Base-by-base conservation (phyloP, 2,113 vertebrate species). In the Apus apus region DNA sequence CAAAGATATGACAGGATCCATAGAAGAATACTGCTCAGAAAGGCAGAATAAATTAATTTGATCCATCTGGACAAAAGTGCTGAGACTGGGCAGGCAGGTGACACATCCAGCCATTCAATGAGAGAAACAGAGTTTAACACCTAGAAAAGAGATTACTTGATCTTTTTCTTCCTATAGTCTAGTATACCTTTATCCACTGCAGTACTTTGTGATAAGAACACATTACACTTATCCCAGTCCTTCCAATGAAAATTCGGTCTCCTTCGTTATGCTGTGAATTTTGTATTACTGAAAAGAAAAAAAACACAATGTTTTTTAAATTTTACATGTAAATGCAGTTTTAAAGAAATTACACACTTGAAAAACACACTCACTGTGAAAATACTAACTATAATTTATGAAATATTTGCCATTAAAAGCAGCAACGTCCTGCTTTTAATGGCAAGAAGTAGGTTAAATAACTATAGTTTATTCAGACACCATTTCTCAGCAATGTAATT, bases 111-210 rank as follows among this genome's bases (percentile, higher is more conserved):
- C 11, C 26, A 70, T 40, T 76, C 40, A 66, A 45, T 12, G 46
- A 73, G 8, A 86, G 38, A 79, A 90, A 84, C 10, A 51, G 6
- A 38, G 32, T 73, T 66, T 46, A 70, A 54, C n/a, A 83, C 15
- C 9, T 50, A 58, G 22, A 72, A 48, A 46, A 75, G 11, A 80
- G 85, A 51, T 22, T 0, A 57, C 11, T 75, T 13, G 13, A 77
- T 78, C 4, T 38, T 78, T 82, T 65, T 46, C 58, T 81, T 57
- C 23, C 36, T 51, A 56, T 54, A 89, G 84, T 17, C 45, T 58
- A 68, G 51, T 54, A 87, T 99, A 99, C 99, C 99, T 99, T 99
- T 61, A 77, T 67, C 99, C 99, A 99, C 18, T 99, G 98, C 61
- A 98, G 97, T 15, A 95, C 96, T 96, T 97, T 98, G 97, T 99